These are phyloP conservation scores for Hydrochoerus hydrochaeris DNA, from an alignment of 2,113 vertebrate species.

Conservation along the genomic window DNA sequence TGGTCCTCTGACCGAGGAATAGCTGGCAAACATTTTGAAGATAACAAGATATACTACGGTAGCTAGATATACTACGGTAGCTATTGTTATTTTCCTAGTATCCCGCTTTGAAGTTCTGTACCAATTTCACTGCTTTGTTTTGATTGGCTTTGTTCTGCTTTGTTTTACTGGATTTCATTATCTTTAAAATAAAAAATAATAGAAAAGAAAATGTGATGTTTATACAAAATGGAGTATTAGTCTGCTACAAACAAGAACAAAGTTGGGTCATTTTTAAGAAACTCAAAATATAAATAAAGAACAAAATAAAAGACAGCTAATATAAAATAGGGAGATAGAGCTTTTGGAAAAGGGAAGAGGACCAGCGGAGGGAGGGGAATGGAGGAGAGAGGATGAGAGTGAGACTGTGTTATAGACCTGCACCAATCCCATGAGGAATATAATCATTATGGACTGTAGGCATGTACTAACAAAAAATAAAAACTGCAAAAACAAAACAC, in stretches of 20 bases:
- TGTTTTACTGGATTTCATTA: too few species aligned
- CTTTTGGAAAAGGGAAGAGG: not conserved
- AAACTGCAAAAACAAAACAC: not conserved
- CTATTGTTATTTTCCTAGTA: too few species aligned
- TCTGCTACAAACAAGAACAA: not conserved
- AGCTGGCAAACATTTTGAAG: not conserved
- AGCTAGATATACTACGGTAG: too few species aligned
- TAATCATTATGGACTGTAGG: not conserved
- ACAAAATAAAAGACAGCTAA: not conserved
- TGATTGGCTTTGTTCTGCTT: too few species aligned
- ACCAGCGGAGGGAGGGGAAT: not conserved
- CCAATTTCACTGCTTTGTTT: too few species aligned
- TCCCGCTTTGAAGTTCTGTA: too few species aligned
- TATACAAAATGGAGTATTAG: not conserved
- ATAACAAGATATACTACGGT: too few species aligned
- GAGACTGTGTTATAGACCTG: not conserved
- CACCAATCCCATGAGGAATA: not conserved
- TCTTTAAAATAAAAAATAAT: not conserved
- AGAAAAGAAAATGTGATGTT: not conserved
- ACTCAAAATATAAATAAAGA: not conserved
- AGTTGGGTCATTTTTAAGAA: not conserved
- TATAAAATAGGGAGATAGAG: not conserved
- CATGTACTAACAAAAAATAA: not conserved
- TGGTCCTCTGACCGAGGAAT: not conserved
- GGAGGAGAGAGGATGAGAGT: not conserved